Conservation (phyloP, 2,888 invertebrate genomes). For the Liopterus haemorrhoidalis region DNA sequence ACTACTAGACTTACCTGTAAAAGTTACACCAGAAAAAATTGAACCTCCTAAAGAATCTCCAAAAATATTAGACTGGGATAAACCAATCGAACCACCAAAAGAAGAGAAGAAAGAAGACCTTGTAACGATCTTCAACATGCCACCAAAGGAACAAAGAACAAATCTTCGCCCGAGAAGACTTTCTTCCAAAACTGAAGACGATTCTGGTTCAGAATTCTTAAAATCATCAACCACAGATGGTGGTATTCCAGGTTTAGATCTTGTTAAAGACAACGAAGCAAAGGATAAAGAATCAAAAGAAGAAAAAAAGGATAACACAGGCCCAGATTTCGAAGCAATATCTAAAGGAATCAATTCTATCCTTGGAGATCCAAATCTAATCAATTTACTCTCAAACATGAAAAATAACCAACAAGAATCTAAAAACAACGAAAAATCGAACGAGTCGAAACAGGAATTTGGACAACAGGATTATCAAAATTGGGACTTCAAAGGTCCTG, state of each 20-base stretch:
- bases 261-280: conserved; percentile 50
- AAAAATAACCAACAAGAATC: conserved; percentile 16
- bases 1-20: conserved; percentile 24
- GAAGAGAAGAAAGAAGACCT: background rate
- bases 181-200: conserved; percentile 27
- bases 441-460: conserved; percentile 12
- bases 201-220: conserved; percentile 33
- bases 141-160: conserved; percentile 21
- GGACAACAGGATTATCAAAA: background rate
- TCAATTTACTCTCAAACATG: conserved; percentile 53
- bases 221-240: conserved; percentile 38
- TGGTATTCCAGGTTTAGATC: conserved; percentile 69
- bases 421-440: conserved; percentile 7
- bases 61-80: no score
- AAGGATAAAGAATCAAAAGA: conserved; percentile 32
- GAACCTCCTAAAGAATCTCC: conserved; percentile 6
- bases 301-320: conserved; percentile 23
- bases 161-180: conserved; percentile 18
- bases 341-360: conserved; percentile 58
- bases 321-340: conserved; percentile 53
- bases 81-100: background rate
- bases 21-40: conserved; percentile 35
- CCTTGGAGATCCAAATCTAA: conserved; percentile 57
- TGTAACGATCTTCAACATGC: conserved; percentile 13
- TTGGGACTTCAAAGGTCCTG: conserved; percentile 23